These are phyloP conservation scores for Caerostris darwini DNA, from an alignment of 1,140 invertebrate species.

Conservation along the genomic window DNA sequence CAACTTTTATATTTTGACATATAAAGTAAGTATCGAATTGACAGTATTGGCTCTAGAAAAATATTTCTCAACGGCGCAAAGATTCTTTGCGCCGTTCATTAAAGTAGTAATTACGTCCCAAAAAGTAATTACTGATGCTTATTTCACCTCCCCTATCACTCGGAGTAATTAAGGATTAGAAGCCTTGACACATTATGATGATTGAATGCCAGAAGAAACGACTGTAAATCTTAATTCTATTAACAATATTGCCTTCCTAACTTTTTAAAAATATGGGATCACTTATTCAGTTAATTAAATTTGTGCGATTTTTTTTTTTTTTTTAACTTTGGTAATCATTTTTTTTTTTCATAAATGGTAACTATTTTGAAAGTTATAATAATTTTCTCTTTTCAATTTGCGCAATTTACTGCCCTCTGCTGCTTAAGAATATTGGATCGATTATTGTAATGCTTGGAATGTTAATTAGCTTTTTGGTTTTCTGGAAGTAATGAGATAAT, in stretches of 20 bases:
- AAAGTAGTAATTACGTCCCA: constrained; percentile 50
- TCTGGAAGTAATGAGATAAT: neutral
- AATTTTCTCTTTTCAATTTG: neutral
- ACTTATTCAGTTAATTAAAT: constrained; percentile 13
- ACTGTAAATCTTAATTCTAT: constrained; percentile 22
- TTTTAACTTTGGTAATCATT: neutral
- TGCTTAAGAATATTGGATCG: neutral
- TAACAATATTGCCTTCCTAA: constrained; percentile 2
- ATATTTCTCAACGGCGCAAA: neutral
- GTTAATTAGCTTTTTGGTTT: neutral
- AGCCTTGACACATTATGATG: neutral
- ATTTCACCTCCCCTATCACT: constrained; percentile 20
- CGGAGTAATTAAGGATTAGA: constrained; percentile 30
- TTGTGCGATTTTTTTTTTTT: neutral
- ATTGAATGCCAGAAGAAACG: constrained; percentile 13
- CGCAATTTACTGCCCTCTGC: neutral
- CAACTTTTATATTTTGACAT: neutral
- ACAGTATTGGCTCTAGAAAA: neutral
- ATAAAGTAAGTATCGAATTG: neutral
- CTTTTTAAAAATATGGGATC: neutral
- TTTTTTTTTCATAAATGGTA: neutral
- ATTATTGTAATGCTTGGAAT: neutral
- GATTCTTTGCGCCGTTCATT: constrained; percentile 36
- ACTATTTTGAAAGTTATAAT: neutral
- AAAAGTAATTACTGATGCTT: constrained; percentile 51